A percentile compares a stretch with the other conserved stretches of the same genome.
phyloP scores from a whole-genome alignment of 1,140 invertebrate genomes.

The Helicoverpa armigera region DNA sequence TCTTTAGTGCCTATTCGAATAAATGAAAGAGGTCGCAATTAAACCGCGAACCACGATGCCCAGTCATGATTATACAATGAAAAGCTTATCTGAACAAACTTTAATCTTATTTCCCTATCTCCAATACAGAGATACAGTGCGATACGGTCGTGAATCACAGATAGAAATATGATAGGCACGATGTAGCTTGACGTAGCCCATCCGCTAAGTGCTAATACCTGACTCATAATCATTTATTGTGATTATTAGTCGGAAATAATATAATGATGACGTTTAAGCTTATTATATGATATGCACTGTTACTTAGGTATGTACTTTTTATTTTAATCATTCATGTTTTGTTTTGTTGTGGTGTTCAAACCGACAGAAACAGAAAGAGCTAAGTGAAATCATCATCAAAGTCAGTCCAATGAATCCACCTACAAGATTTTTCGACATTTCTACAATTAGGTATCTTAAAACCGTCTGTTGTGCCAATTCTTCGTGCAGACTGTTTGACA shows the following conservation, averaged over 20 bases:
- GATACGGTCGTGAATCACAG: slow-evolving; percentile 17
- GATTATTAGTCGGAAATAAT: slow-evolving; percentile 32
- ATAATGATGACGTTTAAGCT: not conserved
- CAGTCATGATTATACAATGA: not conserved
- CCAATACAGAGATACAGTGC: not conserved
- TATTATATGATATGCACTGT: not conserved
- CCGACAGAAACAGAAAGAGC: too few relatives aligned
- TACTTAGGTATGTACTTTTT: not conserved
- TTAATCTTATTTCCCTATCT: slow-evolving; percentile 7
- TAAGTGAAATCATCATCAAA: not conserved
- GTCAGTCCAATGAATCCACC: slow-evolving; percentile 1
- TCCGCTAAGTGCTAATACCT: slow-evolving; percentile 23
- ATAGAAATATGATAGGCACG: slow-evolving; percentile 29
- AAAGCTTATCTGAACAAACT: not conserved
- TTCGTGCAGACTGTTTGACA: slow-evolving; percentile 9
- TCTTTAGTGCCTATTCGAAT: too few relatives aligned
- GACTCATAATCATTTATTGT: slow-evolving; percentile 26
- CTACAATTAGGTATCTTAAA: not conserved
- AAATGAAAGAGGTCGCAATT: not conserved
- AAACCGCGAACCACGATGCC: not conserved
- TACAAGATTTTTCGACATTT: not conserved
- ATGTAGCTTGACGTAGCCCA: not conserved
- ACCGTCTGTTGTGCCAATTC: not conserved
- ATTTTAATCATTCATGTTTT: not conserved
- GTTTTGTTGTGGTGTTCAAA: not conserved